Evolutionary conservation across 2,797 vertebrate species (phyloP).

Genomic region (Premnoplex brunnescens): DNA sequence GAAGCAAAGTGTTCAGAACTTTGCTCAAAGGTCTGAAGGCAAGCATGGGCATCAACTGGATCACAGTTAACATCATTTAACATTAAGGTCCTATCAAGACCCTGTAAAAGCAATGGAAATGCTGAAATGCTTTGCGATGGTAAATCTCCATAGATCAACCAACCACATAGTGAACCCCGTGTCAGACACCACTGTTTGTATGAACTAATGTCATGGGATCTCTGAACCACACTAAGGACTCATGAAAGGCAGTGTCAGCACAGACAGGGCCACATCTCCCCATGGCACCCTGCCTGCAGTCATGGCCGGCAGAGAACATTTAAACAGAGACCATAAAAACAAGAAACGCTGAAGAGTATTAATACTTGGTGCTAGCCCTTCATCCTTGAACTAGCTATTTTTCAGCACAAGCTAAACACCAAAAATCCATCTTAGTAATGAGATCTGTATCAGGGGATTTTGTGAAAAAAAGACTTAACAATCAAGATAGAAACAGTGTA

Average conservation of each 20-base stretch:
- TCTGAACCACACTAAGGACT: rapidly evolving
- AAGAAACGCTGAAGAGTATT: not conserved
- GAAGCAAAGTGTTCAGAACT: not conserved
- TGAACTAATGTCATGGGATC: not conserved
- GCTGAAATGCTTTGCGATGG: not conserved
- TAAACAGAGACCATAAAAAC: not conserved
- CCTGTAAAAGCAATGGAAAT: not conserved
- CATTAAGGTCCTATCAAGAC: not conserved
- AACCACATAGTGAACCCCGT: not conserved
- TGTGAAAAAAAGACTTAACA: not conserved
- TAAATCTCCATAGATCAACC: not conserved
- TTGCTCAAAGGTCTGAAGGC: not conserved
- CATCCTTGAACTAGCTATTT: not conserved
- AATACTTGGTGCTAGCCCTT: not conserved
- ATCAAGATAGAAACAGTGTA: not conserved
- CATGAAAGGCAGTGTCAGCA: rapidly evolving
- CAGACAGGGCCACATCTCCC: not conserved
- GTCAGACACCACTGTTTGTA: not conserved
- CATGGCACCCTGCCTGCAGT: not conserved
- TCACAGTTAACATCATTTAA: not conserved
- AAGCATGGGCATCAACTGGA: not conserved
- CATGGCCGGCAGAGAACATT: not conserved
- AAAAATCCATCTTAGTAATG: constrained; percentile 9
- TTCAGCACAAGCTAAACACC: not conserved
- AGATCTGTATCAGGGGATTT: not conserved